Base-by-base conservation (phyloP, 2,113 vertebrate species). In the Pithys albifrons region DNA sequence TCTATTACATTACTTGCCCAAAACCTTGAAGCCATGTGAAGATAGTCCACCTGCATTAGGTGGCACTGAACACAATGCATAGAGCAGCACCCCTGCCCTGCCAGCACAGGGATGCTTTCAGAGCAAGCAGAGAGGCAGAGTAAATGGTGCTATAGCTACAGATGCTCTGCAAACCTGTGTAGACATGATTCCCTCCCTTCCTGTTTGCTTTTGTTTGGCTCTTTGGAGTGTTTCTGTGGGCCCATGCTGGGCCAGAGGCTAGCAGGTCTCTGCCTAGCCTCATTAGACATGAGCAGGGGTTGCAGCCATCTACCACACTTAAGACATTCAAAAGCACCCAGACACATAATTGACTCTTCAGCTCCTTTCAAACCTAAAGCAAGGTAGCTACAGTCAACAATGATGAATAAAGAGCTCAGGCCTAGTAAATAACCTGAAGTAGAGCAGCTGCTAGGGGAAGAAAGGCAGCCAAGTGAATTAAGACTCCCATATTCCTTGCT, bases 391-490 rank as follows among this genome's bases (percentile, higher is more conserved):
- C 28, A 73, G 76, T 59, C 93, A 93, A 93, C 91, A 86, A 55
- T 71, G 75, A 74, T 11, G 39, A 94, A 94, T 73, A 95, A 93
- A 92, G 86, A 77, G 92, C 91, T 93, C 69, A 86, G 72, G 64
- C 72, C 91, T 93, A 72, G 72, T 96, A 91, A 97, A 97, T 89
- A 95, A 96, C 86, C 79, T 93, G 92, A 92, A 95, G 92, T 92
- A 95, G 85, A 95, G 92, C 79, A 95, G 95, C 85, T 96, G 92
- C 88, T 91, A 57, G 5, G 28, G 75, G 46, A 91, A 90, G 35
- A 35, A 72, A 91, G 94, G 76, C 72, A 92, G 85, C 64, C 91
- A 86, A 93, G 73, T 84, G 86, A 97, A 95, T 92, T 88, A 93
- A 95, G 91, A 79, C 20, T 93, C 70, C 88, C 65, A 52, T 84